Base-by-base conservation (phyloP, 1,140 invertebrate species). In the Aethina tumida region DNA sequence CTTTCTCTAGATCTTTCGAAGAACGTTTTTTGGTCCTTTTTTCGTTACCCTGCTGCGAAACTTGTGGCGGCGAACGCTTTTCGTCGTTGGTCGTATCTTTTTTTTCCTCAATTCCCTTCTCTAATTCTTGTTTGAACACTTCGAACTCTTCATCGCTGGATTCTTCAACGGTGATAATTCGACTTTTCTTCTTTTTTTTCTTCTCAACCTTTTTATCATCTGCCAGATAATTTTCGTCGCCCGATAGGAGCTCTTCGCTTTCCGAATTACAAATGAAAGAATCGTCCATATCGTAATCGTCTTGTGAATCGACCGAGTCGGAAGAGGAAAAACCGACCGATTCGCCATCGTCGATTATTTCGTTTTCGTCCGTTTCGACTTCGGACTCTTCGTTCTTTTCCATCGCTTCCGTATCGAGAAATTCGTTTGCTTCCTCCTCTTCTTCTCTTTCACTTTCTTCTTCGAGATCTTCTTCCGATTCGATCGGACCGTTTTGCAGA, bases 301-400 rank as follows among this genome's bases (percentile, higher is more conserved):
- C 48, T 4, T 50, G 28, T 27, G 27, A 12, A 13, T 22, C 35
- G 10, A 43, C 32, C 28, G 20, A 14, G 24, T 56, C 52, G n/a
- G 50, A 44, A 28, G 42, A 41, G 1, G 39, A 39, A 25, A 30
- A 34, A 7, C 41, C 43, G 24, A 58, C 39, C 14, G 53, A 56
- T 45, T 58, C 55, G 4, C 55, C 55, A 22, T 47, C 42, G 41
- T 54, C 50, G n/a, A 49, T 39, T 6, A 58, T 54, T 20, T 50
- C 41, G 31, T 58, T 58, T n/a, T n/a, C n/a, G n/a, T n/a, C n/a
- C n/a, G n/a, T n/a, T n/a, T n/a, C n/a, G n/a, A n/a, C n/a, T n/a
- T n/a, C n/a, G n/a, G n/a, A n/a, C n/a, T n/a, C n/a, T n/a, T n/a
- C n/a, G n/a, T n/a, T n/a, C n/a, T n/a, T n/a, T n/a, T n/a, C n/a